Base-by-base conservation (phyloP, 1,140 invertebrate species). In the Elymnias hypermnestra region DNA sequence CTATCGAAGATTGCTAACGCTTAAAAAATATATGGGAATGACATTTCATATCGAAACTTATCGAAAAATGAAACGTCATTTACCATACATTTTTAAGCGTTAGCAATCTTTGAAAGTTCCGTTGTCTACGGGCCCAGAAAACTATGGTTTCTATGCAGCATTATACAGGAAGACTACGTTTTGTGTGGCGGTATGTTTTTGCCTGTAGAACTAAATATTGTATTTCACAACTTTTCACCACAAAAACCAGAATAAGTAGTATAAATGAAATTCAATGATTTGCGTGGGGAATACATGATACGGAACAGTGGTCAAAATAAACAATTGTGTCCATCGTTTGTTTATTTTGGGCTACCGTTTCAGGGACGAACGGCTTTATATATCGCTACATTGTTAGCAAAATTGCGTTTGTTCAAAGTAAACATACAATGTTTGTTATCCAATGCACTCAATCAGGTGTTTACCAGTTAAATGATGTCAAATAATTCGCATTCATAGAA, bases 341-440 rank as follows among this genome's bases (percentile, higher is more conserved):
- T 77, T 77, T 74, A 57, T 72, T 68, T 72, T 69, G 46, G 50
- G 37, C 45, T 51, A 39, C 36, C 40, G 26, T 50, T 53, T 40
- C 51, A 44, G 57, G 54, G 39, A 48, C 21, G 35, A 31, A 37
- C 45, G 57, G 58, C 49, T 68, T 62, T 29, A 29, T 38, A 52
- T 33, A 39, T 41, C 42, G 41, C 47, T 53, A 57, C 41, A 54
- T 52, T 60, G 47, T 55, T 52, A 31, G 19, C 42, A 35, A 55
- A 54, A 55, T 53, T 42, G 42, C 22, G 9, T 57, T 43, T 21
- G 33, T 22, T n/a, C 10, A 28, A 17, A 13, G 14, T 12, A 29
- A 29, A 29, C 22, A 38, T 36, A 38, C 15, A 37, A 12, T 7
- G 9, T 4, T 29, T 29, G 26, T 29, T 29, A 29, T 5, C 3